Percentiles rank a stretch among this genome's conserved stretches.
These are phyloP conservation scores for Myxocyprinus asiaticus DNA, from an alignment of 2,113 vertebrate genomes.

Conservation along the genomic window DNA sequence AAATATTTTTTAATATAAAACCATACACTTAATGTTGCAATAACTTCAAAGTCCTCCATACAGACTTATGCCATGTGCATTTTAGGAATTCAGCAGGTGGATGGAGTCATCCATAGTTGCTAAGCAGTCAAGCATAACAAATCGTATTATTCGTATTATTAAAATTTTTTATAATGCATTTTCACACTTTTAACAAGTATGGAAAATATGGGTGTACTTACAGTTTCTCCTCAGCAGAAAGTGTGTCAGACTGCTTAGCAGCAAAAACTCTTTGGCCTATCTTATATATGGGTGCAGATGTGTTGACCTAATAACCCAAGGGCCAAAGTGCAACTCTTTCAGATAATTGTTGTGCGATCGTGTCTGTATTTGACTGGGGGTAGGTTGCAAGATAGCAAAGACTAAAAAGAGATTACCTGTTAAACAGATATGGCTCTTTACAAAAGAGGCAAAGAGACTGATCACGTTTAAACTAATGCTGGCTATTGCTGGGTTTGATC, in stretches of 20 bases:
- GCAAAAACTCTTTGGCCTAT: constrained; percentile 34
- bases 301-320: constrained; percentile 67
- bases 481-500: no score
- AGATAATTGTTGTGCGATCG: constrained; percentile 66
- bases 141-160: background rate
- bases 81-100: background rate
- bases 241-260: constrained; percentile 52
- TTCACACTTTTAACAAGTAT: background rate
- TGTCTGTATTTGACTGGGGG: constrained; percentile 31
- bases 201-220: constrained; percentile 62
- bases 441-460: no score
- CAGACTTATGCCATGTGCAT: background rate
- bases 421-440: background rate
- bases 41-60: background rate
- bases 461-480: no score
- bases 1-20: background rate
- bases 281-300: constrained; percentile 68
- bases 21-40: background rate
- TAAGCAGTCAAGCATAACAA: background rate
- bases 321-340: constrained; percentile 74
- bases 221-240: constrained; percentile 62
- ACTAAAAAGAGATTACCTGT: background rate
- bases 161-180: background rate
- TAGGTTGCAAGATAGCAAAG: constrained; percentile 43
- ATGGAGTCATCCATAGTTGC: background rate